Percentiles rank a stretch among this genome's conserved stretches.
phyloP scores from a whole-genome alignment of 2,797 vertebrate species.

The Coregonus ussuriensis region DNA sequence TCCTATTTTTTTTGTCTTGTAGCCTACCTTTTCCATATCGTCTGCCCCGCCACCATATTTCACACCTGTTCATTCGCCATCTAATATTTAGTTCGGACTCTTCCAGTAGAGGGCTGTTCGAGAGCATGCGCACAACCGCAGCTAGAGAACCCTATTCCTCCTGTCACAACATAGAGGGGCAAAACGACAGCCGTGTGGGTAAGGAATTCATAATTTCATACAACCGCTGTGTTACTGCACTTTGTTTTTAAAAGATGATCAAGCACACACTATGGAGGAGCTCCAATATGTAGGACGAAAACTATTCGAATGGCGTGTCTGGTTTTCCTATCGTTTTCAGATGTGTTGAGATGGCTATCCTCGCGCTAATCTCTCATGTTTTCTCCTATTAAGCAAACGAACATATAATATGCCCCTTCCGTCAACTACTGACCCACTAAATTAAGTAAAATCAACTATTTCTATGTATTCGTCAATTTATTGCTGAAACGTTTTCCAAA shows the following conservation, averaged over 20 bases:
- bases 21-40: not conserved
- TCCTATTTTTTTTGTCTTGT: too few species aligned
- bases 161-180: conserved; percentile 43
- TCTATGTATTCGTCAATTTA: conserved; percentile 14
- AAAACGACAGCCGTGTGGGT: conserved; percentile 46
- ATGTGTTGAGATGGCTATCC: conserved; percentile 49
- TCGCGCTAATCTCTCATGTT: conserved; percentile 48
- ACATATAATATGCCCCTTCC: conserved; percentile 34
- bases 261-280: conserved; percentile 18
- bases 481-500: conserved; percentile 11
- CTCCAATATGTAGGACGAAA: conserved; percentile 20
- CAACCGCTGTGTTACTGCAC: conserved; percentile 17
- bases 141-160: conserved; percentile 41
- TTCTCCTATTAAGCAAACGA: conserved; percentile 40
- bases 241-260: conserved; percentile 24
- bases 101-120: conserved; percentile 48
- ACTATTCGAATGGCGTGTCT: conserved; percentile 16
- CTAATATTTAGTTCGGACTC: conserved; percentile 8
- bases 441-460: conserved; percentile 16
- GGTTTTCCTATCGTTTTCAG: conserved; percentile 35
- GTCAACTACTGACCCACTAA: conserved; percentile 21
- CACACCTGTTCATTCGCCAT: conserved; percentile 44
- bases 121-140: conserved; percentile 51
- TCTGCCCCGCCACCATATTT: not conserved
- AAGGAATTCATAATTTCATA: conserved; percentile 56